A percentile compares a stretch with the other conserved stretches of the same genome.
These are phyloP conservation scores for Agraylea sexmaculata DNA, from an alignment of 1,140 invertebrate species.

Conservation along the genomic window DNA sequence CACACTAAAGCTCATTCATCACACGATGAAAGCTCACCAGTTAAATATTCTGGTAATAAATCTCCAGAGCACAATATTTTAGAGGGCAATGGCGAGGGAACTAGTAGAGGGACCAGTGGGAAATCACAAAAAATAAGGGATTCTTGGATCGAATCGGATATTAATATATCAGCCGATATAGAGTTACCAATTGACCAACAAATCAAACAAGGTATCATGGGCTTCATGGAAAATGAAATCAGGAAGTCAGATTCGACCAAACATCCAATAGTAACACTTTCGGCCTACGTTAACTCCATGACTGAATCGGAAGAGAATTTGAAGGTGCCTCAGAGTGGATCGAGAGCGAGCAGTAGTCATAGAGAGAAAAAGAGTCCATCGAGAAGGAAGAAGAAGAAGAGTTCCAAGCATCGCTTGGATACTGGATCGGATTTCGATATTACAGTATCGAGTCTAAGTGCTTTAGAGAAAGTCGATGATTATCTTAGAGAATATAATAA, in stretches of 20 bases:
- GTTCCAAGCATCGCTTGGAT: constrained; percentile 34
- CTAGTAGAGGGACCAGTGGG: constrained; percentile 30
- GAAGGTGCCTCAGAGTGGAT: constrained; percentile 30
- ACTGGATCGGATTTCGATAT: constrained; percentile 39
- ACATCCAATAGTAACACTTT: constrained; percentile 35
- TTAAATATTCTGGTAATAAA: constrained; percentile 22
- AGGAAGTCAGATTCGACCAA: constrained; percentile 35
- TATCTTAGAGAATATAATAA: constrained; percentile 40
- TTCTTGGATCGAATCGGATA: constrained; percentile 37
- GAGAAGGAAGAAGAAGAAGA: constrained; percentile 37
- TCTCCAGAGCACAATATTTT: too few relatives aligned
- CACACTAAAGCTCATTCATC: constrained; percentile 30
- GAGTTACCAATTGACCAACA: constrained; percentile 41
- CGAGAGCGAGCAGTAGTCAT: constrained; percentile 34
- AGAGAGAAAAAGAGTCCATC: constrained; percentile 38
- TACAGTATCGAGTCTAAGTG: constrained; percentile 38
- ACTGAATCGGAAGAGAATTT: constrained; percentile 35
- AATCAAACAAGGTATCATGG: constrained; percentile 45
- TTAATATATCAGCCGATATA: constrained; percentile 40
- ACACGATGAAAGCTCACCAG: too few relatives aligned
- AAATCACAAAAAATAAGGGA: constrained; percentile 27
- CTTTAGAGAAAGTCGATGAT: constrained; percentile 39
- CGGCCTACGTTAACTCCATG: constrained; percentile 34
- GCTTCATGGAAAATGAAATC: constrained; percentile 46
- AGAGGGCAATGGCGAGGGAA: constrained; percentile 29